Evolutionary conservation across 2,113 vertebrate species (phyloP), one percentile per base, ranked within the genome.

Genomic region (Phoenicopterus ruber): DNA sequence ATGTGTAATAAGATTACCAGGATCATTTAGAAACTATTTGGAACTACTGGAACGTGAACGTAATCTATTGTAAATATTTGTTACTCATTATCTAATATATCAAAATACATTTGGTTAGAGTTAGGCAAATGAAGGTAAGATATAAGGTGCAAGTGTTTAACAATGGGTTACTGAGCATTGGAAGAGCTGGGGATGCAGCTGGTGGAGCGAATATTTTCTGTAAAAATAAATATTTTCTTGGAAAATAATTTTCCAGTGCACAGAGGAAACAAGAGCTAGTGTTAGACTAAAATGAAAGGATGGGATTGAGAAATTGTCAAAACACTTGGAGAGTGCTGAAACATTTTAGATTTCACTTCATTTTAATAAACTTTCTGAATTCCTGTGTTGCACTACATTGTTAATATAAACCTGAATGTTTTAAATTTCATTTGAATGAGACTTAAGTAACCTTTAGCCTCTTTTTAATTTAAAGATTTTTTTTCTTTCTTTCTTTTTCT

Each of bases 51-150:
- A 95, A 95, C 0, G 2, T 82, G 52, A 95, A 93, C 50, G 24
- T 88, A 94, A 94, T 93, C 89, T 94, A 55, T 31, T 95, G 83
- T 78, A 97, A 96, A 95, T 96, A 95, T 96, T 95, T 95, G 84
- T 89, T 82, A 72, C 34, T 77, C 21, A 21, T 93, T 91, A 82
- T 88, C 83, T 85, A 92, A 82, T 88, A 71, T 76, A 79, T 84
- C 74, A 93, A 88, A 96, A 90, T 86, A 79, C 67, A 55, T 92
- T 94, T 80, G 44, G 55, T 82, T 81, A 80, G 58, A 85, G 74
- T 73, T 94, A 42, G 50, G 71, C 26, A 97, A 93, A 85, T 63
- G 29, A 73, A 90, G 62, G 62, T 52, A 71, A 82, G 42, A 89
- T 77, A 77, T 4, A 58, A 65, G 36, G 58, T 47, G 15, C 32